phyloP scores from a whole-genome alignment of 2,113 vertebrate species.

The Siniperca chuatsi region DNA sequence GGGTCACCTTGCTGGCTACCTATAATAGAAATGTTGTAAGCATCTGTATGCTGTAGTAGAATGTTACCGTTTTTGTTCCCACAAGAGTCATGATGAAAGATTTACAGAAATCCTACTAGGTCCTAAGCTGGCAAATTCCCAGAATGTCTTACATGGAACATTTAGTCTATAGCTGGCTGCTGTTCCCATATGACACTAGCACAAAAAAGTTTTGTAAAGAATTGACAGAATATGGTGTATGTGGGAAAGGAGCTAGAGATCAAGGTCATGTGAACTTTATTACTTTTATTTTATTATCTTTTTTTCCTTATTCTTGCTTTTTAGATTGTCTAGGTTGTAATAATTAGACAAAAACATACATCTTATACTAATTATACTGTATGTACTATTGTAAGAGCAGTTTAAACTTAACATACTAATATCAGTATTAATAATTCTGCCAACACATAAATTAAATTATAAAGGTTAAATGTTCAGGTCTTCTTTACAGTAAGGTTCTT shows the following conservation, averaged over 20 bases:
- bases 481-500: not conserved
- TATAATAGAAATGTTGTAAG: slow-evolving; percentile 14
- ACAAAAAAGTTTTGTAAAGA: not conserved
- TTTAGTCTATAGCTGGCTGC: not conserved
- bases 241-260: not conserved
- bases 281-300: not conserved
- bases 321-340: not conserved
- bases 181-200: not conserved
- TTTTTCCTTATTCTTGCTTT: not conserved
- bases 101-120: not conserved
- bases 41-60: not conserved
- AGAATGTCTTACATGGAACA: not conserved
- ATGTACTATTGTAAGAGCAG: not conserved
- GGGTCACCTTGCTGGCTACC: not conserved
- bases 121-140: slow-evolving; percentile 12
- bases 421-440: not conserved
- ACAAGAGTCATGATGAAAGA: slow-evolving; percentile 3
- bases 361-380: not conserved
- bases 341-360: not conserved
- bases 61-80: slow-evolving; percentile 7
- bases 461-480: not conserved
- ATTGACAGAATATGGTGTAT: not conserved
- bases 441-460: not conserved
- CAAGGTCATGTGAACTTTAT: not conserved
- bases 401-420: not conserved